Conservation (phyloP, 92 coral and sea anemone species). For the Phenganax subtilis region DNA sequence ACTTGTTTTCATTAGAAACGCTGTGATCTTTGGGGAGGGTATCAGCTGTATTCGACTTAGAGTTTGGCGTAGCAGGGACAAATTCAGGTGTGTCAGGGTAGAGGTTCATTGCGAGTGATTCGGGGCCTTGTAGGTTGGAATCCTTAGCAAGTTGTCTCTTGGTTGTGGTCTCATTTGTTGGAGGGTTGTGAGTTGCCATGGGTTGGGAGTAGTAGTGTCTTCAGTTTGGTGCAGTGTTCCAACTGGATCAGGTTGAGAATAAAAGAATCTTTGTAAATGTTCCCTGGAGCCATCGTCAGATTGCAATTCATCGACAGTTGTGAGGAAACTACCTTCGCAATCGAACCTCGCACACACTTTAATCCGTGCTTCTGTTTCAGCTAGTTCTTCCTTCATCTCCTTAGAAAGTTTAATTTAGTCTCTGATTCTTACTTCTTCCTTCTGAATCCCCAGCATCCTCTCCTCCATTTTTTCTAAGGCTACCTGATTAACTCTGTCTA, state of each 20-base stretch:
- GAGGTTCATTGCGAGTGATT: too few relatives aligned
- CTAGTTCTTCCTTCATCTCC: conserved; percentile 37
- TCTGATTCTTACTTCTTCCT: conserved; percentile 39
- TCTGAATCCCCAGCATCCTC: conserved; percentile 30
- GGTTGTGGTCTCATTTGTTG: neutral
- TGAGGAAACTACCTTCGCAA: neutral
- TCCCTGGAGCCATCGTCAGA: neutral
- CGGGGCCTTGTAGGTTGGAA: too few relatives aligned
- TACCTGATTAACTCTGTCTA: conserved; percentile 21
- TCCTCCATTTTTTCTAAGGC: conserved; percentile 35
- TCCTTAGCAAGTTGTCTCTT: too few relatives aligned
- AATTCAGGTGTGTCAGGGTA: too few relatives aligned
- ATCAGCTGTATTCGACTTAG: too few relatives aligned
- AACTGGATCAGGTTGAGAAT: conserved; percentile 6
- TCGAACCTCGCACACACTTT: neutral
- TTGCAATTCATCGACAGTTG: neutral
- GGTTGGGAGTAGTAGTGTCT: neutral
- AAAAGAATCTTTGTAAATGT: neutral
- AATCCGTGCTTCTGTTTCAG: conserved; percentile 38
- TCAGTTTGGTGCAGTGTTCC: neutral
- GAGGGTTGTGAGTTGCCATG: neutral
- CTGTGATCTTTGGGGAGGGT: neutral
- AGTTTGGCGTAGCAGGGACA: too few relatives aligned
- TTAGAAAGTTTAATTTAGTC: conserved; percentile 30
- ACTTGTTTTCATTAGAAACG: neutral